A percentile compares a stretch with the other conserved stretches of the same genome.
Evolutionary conservation across 2,797 vertebrate genomes (phyloP).

Genomic region (Coregonus ussuriensis): DNA sequence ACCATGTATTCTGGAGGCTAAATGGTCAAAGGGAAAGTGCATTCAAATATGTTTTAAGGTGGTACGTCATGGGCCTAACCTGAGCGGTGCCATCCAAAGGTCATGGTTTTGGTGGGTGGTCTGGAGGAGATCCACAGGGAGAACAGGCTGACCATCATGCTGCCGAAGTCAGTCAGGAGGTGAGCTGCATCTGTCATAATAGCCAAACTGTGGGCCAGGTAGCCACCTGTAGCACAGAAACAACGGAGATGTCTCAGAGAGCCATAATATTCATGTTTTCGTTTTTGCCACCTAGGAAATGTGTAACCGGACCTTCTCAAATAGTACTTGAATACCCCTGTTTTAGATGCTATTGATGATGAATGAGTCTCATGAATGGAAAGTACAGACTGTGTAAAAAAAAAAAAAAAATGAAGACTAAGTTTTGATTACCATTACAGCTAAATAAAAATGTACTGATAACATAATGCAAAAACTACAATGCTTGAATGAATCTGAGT

Average conservation of each 20-base stretch:
- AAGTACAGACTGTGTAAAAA: not conserved
- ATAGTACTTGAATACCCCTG: too few relatives aligned
- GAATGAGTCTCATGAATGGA: not conserved
- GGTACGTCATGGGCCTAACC: constrained; percentile 68
- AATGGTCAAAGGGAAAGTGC: not conserved
- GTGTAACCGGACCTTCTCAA: too few relatives aligned
- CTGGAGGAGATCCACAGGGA: constrained; percentile 93
- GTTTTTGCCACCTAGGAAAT: too few relatives aligned
- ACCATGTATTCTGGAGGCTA: not conserved
- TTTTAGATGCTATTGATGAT: not conserved
- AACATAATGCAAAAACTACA: not conserved
- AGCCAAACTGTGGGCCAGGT: constrained; percentile 94
- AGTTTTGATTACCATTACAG: not conserved
- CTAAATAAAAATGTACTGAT: not conserved
- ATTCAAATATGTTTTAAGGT: not conserved
- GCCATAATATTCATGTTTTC: not conserved
- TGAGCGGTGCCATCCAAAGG: constrained; percentile 94
- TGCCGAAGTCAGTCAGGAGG: constrained; percentile 92
- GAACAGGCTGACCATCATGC: constrained; percentile 95
- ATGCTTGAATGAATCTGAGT: not conserved
- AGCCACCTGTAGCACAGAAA: constrained; percentile 80
- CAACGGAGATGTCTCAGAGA: not conserved
- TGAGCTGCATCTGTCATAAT: constrained; percentile 97
- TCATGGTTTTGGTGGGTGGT: constrained; percentile 89
- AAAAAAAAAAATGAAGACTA: not conserved